Base-by-base conservation (phyloP, 2,797 vertebrate species). In the Gallirallus australis region DNA sequence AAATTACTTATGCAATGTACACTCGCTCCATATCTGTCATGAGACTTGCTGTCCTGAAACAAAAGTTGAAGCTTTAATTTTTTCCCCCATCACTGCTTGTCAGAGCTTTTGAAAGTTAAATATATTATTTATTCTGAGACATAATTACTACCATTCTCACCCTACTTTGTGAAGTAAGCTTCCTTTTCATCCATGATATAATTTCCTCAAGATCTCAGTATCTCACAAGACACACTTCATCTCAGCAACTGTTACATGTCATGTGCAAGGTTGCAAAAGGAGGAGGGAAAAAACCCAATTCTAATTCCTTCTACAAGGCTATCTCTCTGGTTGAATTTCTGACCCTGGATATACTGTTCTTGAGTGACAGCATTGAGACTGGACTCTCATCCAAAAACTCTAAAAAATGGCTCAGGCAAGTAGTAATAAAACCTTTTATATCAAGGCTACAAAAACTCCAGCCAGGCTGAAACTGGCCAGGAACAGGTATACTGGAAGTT, bases 1-100 rank as follows among this genome's bases (percentile, higher is more conserved):
- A 97, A 95, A 97, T 97, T 97, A 97, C 95, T 97, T 95, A 94
- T 21, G 54, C 83, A 97, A 95, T 73, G 91, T 73, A 94, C 65
- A 73, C 53, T 93, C 57, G 79, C 92, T 97, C 97, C 52, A 94
- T 97, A 98, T 97, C 84, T 92, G 52, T 97, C 95, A 86, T 80
- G 66, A 95, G 92, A 86, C n/a, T 93, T 23, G 3, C 81, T 84
- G 82, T 83, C 52, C 91, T 92, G 89, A 97, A 97, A 97, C 60
- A 95, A 84, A 94, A 96, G 50, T 30, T 88, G 77, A 91, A 83
- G 37, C 19, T 96, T 94, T 91, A 47, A 61, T 91, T 88, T 82
- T 68, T 33, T 5, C 31, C 63, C 14, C 33, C 60, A 86, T 94
- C 87, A 66, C 50, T 95, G 48, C 42, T 84, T 96, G 85, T 93